These are phyloP conservation scores for Exocentrus adspersus DNA, from an alignment of 2,888 invertebrate genomes.

Conservation along the genomic window DNA sequence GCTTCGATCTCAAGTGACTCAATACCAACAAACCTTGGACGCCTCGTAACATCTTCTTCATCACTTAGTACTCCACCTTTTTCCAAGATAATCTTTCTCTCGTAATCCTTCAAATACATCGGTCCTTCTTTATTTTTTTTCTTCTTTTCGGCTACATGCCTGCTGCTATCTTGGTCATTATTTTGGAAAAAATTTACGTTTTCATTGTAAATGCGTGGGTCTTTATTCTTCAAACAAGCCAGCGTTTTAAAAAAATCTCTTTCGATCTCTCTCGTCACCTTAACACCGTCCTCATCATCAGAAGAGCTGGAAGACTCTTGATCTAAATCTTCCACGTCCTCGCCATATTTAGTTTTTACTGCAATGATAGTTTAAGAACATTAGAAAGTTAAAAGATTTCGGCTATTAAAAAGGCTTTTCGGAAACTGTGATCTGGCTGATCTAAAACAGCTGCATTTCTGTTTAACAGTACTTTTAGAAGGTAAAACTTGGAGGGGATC, in stretches of 20 bases:
- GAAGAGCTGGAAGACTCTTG: conserved; percentile 67
- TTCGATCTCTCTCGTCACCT: conserved; percentile 76
- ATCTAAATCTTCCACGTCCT: conserved; percentile 64
- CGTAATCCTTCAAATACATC: conserved; percentile 81
- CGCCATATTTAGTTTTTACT: conserved; percentile 83
- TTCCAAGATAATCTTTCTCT: conserved; percentile 78
- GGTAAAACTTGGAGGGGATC: too few relatives aligned
- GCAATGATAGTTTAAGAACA: conserved; percentile 45
- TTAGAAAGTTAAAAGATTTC: too few relatives aligned
- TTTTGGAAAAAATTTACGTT: conserved; percentile 74
- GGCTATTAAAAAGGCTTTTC: too few relatives aligned
- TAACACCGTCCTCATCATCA: conserved; percentile 72
- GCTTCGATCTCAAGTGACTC: too few relatives aligned
- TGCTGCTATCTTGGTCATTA: conserved; percentile 3
- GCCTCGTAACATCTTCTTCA: conserved; percentile 59
- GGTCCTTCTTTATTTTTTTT: conserved; percentile 67
- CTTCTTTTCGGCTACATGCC: conserved; percentile 33
- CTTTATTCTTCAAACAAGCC: conserved; percentile 85
- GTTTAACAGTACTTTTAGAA: too few relatives aligned
- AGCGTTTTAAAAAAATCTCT: conserved; percentile 89
- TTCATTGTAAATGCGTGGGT: conserved; percentile 89
- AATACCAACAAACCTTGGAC: too few relatives aligned
- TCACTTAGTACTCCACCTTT: conserved; percentile 70
- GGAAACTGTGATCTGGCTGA: too few relatives aligned
- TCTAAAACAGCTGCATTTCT: too few relatives aligned